A percentile compares a stretch with the other conserved stretches of the same genome.
Evolutionary conservation across 2,888 invertebrate genomes (phyloP).

Genomic region (Melieria omissa): DNA sequence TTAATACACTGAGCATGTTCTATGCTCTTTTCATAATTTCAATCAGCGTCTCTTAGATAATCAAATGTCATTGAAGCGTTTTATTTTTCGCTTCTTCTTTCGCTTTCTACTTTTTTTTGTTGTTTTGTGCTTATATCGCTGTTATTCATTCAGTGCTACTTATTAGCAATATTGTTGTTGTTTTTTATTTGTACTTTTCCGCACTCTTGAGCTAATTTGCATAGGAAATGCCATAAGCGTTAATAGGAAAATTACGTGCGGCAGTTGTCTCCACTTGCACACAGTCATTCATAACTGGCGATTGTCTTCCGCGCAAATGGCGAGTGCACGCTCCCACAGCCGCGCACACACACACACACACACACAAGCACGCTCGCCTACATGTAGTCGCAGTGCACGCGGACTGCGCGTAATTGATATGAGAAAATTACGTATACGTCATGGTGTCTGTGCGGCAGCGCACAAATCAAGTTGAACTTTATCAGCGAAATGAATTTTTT

Average conservation of each 20-base stretch:
- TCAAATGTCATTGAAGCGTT: too few relatives aligned
- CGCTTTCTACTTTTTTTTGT: too few relatives aligned
- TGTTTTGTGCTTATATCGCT: too few relatives aligned
- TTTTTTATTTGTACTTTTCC: background rate
- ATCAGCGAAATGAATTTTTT: too few relatives aligned
- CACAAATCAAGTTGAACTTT: background rate
- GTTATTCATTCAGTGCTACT: too few relatives aligned
- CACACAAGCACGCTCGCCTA: background rate
- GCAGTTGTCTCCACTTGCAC: background rate
- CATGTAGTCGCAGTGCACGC: background rate
- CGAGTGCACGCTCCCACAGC: too few relatives aligned
- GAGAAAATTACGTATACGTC: slow-evolving; percentile 30
- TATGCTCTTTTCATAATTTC: too few relatives aligned
- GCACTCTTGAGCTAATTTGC: slow-evolving; percentile 18
- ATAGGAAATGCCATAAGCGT: slow-evolving; percentile 22
- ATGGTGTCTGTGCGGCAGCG: slow-evolving; percentile 2
- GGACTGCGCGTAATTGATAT: background rate
- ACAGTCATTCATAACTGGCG: background rate
- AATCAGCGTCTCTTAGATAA: too few relatives aligned
- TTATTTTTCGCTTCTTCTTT: too few relatives aligned
- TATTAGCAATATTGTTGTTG: slow-evolving; percentile 7
- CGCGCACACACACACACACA: slow-evolving; percentile 9
- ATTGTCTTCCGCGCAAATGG: background rate
- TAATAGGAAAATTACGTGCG: slow-evolving; percentile 37
- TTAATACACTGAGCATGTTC: too few relatives aligned